Base-by-base conservation (phyloP, 2,113 vertebrate species). In the Penelope pileata region DNA sequence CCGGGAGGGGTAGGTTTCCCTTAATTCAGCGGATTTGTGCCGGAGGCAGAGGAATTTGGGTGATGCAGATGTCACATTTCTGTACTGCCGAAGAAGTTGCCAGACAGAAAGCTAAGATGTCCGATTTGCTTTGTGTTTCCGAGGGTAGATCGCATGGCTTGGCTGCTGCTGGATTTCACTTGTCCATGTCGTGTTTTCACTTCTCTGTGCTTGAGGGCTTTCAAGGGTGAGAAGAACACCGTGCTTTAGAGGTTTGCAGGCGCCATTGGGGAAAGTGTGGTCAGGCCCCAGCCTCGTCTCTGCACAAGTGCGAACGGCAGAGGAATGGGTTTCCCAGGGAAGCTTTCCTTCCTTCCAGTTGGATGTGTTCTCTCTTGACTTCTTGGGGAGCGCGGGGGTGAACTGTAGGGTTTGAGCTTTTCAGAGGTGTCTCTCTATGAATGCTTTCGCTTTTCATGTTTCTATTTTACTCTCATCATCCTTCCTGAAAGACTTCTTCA, bases 321-420 rank as follows among this genome's bases (percentile, higher is more conserved):
- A 70, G 40, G 67, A 90, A 23, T 26, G 16, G 29, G 24, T 43
- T 76, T 88, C 27, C 12, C 16, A 16, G 24, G 9, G 5, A 56
- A 72, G 15, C 29, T 62, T 95, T 93, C 26, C 30, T 24, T 90
- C 82, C 83, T 50, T 69, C 76, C 30, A n/a, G 1, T 59, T 1
- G 1, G 10, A 4, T 60, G 13, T 0, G 0, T 76, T 47, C 23
- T 47, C 6, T 5, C 74, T 54, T 48, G 38, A 48, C 11, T 19
- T 36, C 34, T 86, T 51, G 50, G 45, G 64, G 32, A 58, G 30
- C 19, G 32, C 32, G 29, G 67, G 60, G 23, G 47, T 74, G 26
- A 80, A 43, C 5, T 63, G 47, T 59, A 76, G 36, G 12, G 6
- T 62, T 66, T 54, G 56, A 56, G 2, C 10, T 42, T 78, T 50